Base-by-base conservation (phyloP, 2,888 invertebrate genomes). In the Thereva unica region DNA sequence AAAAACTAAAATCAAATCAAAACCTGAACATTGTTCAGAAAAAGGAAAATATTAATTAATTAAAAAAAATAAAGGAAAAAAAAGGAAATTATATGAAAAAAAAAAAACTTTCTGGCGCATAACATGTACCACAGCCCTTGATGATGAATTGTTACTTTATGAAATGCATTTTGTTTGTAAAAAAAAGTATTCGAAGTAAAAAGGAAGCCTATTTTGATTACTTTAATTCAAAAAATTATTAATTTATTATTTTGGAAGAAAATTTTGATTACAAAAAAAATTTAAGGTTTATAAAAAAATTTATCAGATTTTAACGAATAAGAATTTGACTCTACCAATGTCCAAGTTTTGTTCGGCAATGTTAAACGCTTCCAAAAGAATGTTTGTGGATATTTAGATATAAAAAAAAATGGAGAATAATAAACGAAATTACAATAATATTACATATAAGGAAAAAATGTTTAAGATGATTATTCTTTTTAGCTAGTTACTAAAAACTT, bases 1-100 rank as follows among this genome's bases (percentile, higher is more conserved):
- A 23, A 23, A 23, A 23, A 23, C 23, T 52, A 52, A 52, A 34
- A 52, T 52, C 52, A 37, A 34, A 52, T 37, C 52, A 52, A 34
- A 52, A 37, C 52, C 52, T 37, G 52, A 52, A 44, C 23, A 23
- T 23, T 23, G 2, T 23, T 23, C 23, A 23, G 23, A 23, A 23
- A 23, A 23, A 23, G 23, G 23, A 23, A 23, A 23, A 23, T 23
- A 23, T 23, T 23, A 23, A 23, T 23, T 23, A 23, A 23, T 44
- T 44, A 44, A n/a, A 44, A 38, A 10, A 41, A 37, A 55, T 9
- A 44, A 5, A 40, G 38, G n/a, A 40, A 55, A 35, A 55, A 23
- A 37, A 52, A 52, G 37, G 52, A 50, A 52, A 23, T 52, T 8
- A n/a, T 35, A n/a, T 44, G 37, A 34, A 35, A n/a, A n/a, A n/a